phyloP scores from a whole-genome alignment of 2,113 vertebrate genomes.

The Phylloscopus trochiloides region DNA sequence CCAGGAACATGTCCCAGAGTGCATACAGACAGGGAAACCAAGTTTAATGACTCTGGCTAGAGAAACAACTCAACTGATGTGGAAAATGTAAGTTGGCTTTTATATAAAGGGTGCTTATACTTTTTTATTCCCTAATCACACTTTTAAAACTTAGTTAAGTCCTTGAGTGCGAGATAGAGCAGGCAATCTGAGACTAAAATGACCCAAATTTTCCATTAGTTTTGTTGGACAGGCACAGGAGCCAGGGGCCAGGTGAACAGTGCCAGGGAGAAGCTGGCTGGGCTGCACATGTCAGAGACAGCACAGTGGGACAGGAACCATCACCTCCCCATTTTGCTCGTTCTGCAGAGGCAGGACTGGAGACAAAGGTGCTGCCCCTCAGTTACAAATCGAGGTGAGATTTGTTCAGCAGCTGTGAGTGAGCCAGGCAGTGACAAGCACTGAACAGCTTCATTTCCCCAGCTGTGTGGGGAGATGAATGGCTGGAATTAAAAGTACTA shows the following conservation, averaged over 20 bases:
- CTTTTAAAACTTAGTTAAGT: constrained; percentile 51
- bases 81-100: constrained; percentile 63
- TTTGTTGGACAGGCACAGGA: background rate
- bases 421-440: background rate
- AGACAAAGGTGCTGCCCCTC: background rate
- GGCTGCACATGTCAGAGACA: accelerated
- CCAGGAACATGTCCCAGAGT: background rate
- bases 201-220: background rate
- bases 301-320: background rate
- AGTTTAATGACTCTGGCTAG: background rate
- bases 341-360: background rate
- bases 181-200: background rate
- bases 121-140: constrained; percentile 21
- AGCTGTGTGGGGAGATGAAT: background rate
- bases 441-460: background rate
- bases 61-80: constrained; percentile 28
- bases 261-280: background rate
- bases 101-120: constrained; percentile 68
- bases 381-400: background rate
- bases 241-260: background rate
- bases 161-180: background rate
- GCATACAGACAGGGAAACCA: background rate
- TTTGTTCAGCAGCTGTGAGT: background rate
- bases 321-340: background rate
- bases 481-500: background rate